A percentile compares a stretch with the other conserved stretches of the same genome.
These are phyloP conservation scores for Portunus trituberculatus DNA, from an alignment of 1,140 invertebrate genomes.

Conservation along the genomic window DNA sequence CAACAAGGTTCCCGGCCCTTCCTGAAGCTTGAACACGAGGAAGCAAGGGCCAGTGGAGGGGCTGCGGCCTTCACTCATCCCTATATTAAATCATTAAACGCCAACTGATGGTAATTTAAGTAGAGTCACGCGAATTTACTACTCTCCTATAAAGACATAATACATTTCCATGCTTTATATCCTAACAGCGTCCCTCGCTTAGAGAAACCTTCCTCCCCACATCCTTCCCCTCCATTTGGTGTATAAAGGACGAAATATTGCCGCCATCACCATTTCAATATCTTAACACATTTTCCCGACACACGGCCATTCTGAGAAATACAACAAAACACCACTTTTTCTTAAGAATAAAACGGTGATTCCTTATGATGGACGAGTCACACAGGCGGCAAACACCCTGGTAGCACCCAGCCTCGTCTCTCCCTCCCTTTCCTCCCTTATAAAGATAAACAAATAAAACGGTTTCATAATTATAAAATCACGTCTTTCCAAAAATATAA, in stretches of 20 bases:
- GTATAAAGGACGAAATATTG: not conserved
- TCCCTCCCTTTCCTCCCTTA: too few relatives aligned
- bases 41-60: not conserved
- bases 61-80: not conserved
- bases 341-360: not conserved
- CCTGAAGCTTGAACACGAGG: not conserved
- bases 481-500: too few relatives aligned
- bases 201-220: not conserved
- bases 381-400: too few relatives aligned
- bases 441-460: too few relatives aligned
- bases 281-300: not conserved
- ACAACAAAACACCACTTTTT: not conserved
- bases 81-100: not conserved
- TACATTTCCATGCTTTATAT: not conserved
- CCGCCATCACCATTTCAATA: slow-evolving; percentile 15
- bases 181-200: not conserved
- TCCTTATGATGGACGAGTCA: too few relatives aligned
- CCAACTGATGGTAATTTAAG: not conserved
- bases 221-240: not conserved
- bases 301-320: not conserved
- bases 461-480: too few relatives aligned
- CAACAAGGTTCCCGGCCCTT: not conserved
- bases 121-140: not conserved
- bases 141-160: not conserved
- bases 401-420: too few relatives aligned